Percentiles rank a stretch among this genome's conserved stretches.
Conservation (phyloP, 1,140 invertebrate genomes). For the Protaetia brevitarsis region DNA sequence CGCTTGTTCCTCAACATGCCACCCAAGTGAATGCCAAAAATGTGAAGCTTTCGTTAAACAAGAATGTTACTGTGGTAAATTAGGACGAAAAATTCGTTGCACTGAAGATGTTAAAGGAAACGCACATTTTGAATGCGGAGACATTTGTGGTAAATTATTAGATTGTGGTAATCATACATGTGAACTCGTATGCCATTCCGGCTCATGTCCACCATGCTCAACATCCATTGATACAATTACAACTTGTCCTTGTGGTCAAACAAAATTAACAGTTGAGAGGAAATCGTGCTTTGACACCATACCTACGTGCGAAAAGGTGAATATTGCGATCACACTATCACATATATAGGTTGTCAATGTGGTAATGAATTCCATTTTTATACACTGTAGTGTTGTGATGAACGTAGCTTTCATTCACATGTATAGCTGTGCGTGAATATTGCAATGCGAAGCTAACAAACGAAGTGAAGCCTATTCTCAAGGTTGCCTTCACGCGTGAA, state of each 20-base stretch:
- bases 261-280: conserved; percentile 52
- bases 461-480: no score
- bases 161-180: conserved; percentile 79
- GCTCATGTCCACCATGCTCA: conserved; percentile 60
- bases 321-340: no score
- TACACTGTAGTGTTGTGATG: no score
- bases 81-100: conserved; percentile 55
- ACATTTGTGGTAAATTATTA: conserved; percentile 65
- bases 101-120: conserved; percentile 48
- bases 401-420: no score
- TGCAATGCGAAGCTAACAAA: no score
- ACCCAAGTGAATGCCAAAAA: conserved; percentile 68
- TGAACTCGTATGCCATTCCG: conserved; percentile 67
- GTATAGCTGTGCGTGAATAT: no score
- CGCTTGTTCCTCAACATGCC: conserved; percentile 71
- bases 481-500: no score
- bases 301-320: conserved; percentile 73
- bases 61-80: conserved; percentile 45
- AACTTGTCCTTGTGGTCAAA: conserved; percentile 85
- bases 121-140: conserved; percentile 61
- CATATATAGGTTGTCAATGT: no score
- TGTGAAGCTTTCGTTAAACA: conserved; percentile 64
- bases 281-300: conserved; percentile 79
- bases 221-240: conserved; percentile 62
- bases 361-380: no score